phyloP scores from a whole-genome alignment of 1,140 invertebrate genomes.

The Episyrphus balteatus region DNA sequence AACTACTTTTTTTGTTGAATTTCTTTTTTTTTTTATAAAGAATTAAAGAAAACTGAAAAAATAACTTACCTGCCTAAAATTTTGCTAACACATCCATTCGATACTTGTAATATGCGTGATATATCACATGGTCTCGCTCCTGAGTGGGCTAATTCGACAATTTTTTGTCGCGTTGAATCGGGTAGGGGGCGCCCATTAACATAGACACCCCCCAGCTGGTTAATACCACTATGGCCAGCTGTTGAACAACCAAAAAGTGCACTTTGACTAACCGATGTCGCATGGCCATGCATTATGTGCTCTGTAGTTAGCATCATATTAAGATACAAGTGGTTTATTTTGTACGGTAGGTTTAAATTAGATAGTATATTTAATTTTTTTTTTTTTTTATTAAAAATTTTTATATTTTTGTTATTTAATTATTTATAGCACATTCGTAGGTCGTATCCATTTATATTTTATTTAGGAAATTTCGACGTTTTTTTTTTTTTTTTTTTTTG shows the following conservation, averaged over 20 bases:
- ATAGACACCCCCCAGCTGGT: slow-evolving; percentile 96
- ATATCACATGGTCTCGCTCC: slow-evolving; percentile 97
- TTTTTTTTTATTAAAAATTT: too few relatives aligned
- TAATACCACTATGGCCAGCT: slow-evolving; percentile 90
- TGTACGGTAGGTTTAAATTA: too few relatives aligned
- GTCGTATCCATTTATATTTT: too few relatives aligned
- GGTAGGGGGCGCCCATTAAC: slow-evolving; percentile 95
- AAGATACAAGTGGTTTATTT: too few relatives aligned
- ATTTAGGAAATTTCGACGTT: too few relatives aligned
- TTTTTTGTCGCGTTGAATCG: slow-evolving; percentile 93
- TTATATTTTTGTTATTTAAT: too few relatives aligned
- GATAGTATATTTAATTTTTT: too few relatives aligned
- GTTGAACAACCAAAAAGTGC: slow-evolving; percentile 64
- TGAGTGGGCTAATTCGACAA: slow-evolving; percentile 93
- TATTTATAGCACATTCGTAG: too few relatives aligned
- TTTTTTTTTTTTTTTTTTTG: too few relatives aligned
- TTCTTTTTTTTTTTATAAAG: neutral
- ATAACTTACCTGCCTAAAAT: slow-evolving; percentile 78
- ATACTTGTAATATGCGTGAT: slow-evolving; percentile 90
- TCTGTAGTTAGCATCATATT: slow-evolving; percentile 33
- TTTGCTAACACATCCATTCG: slow-evolving; percentile 91
- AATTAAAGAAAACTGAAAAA: neutral
- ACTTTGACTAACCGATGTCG: slow-evolving; percentile 41
- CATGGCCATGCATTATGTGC: slow-evolving; percentile 34
- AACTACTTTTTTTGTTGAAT: neutral